phyloP scores from a whole-genome alignment of 2,888 invertebrate genomes.

The Prosopocoilus inquinatus region DNA sequence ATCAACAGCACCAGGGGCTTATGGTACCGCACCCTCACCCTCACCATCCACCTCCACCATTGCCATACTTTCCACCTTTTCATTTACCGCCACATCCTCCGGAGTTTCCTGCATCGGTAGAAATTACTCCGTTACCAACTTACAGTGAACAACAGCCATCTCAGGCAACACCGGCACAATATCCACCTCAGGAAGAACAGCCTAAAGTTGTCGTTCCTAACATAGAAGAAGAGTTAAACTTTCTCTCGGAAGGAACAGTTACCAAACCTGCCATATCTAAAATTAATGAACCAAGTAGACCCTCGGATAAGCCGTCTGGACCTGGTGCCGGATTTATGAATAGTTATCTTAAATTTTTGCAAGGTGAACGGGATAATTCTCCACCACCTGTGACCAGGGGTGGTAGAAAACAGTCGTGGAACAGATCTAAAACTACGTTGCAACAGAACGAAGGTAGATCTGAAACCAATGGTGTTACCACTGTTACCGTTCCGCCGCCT shows the following conservation, averaged over 20 bases:
- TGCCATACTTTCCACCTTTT: slow-evolving; percentile 76
- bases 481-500: slow-evolving; percentile 36
- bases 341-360: slow-evolving; percentile 81
- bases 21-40: slow-evolving; percentile 65
- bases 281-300: slow-evolving; percentile 22
- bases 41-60: slow-evolving; percentile 57
- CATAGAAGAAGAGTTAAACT: slow-evolving; percentile 84
- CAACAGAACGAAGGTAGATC: slow-evolving; percentile 49
- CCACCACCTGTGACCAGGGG: slow-evolving; percentile 71
- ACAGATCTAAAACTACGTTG: slow-evolving; percentile 48
- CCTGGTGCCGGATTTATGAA: slow-evolving; percentile 79
- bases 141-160: slow-evolving; percentile 51
- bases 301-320: slow-evolving; percentile 13
- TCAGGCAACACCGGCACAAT: slow-evolving; percentile 25
- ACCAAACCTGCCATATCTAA: slow-evolving; percentile 20
- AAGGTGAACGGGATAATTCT: slow-evolving; percentile 78
- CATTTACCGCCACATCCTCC: slow-evolving; percentile 67
- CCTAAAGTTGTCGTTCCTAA: slow-evolving; percentile 86
- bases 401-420: slow-evolving; percentile 66
- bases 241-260: slow-evolving; percentile 59
- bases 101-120: slow-evolving; percentile 65
- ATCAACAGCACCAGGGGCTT: slow-evolving; percentile 50
- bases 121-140: slow-evolving; percentile 61
- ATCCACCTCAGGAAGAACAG: slow-evolving; percentile 55
- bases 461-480: slow-evolving; percentile 40